These are phyloP conservation scores for Nomia melanderi DNA, from an alignment of 1,140 invertebrate species.

Conservation along the genomic window DNA sequence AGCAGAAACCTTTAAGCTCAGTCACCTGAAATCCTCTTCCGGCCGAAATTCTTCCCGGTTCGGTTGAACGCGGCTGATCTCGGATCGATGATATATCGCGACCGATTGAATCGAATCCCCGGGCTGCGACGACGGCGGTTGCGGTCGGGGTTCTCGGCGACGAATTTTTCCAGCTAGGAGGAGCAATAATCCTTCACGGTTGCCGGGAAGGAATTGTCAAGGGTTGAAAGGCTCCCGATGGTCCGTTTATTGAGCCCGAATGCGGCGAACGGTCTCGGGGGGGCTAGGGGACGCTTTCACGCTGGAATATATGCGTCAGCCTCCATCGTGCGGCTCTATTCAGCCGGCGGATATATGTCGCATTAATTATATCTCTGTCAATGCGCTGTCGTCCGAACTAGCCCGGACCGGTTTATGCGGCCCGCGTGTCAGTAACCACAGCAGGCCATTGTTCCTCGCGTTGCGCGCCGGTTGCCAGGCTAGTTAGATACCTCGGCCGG, in stretches of 20 bases:
- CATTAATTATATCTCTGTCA: constrained; percentile 74
- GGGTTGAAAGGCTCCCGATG: constrained; percentile 43
- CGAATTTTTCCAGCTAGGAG: constrained; percentile 32
- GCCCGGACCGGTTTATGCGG: constrained; percentile 65
- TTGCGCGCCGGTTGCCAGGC: constrained; percentile 48
- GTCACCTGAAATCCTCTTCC: not conserved
- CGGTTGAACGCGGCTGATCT: not conserved
- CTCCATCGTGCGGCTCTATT: constrained; percentile 57
- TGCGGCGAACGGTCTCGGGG: constrained; percentile 14
- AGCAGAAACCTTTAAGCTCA: not conserved
- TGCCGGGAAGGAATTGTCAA: constrained; percentile 41
- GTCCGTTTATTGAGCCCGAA: constrained; percentile 50
- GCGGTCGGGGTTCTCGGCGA: no score
- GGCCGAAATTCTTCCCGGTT: not conserved
- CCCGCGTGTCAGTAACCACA: constrained; percentile 72
- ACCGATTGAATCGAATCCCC: constrained; percentile 15
- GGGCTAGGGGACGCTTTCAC: constrained; percentile 43
- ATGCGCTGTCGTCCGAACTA: constrained; percentile 63
- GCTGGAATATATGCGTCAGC: constrained; percentile 59
- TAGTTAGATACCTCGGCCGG: constrained; percentile 62
- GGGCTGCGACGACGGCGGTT: no score
- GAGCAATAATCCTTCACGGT: constrained; percentile 36
- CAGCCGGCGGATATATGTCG: constrained; percentile 67
- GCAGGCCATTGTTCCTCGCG: constrained; percentile 72
- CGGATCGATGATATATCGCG: constrained; percentile 21